Conservation (phyloP, 2,888 invertebrate species). For the Eupeodes luniger region DNA sequence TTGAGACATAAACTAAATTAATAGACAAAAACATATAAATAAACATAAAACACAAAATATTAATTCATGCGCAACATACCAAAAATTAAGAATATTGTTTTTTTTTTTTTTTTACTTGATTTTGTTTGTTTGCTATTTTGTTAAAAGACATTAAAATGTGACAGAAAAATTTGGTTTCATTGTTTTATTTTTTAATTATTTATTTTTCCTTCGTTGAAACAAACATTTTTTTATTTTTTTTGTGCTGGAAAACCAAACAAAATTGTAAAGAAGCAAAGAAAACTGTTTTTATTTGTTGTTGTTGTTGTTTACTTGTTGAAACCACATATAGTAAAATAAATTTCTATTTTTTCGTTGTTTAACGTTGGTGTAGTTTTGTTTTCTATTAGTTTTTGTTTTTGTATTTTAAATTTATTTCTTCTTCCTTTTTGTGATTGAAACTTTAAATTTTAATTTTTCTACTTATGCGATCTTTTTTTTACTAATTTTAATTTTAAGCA, state of each 20-base stretch:
- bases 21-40: not conserved
- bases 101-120: not conserved
- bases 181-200: not conserved
- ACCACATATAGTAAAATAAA: slow-evolving; percentile 70
- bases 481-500: slow-evolving; percentile 64
- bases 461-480: slow-evolving; percentile 56
- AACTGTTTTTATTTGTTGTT: not conserved
- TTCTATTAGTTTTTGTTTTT: slow-evolving; percentile 2
- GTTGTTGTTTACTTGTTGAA: slow-evolving; percentile 49
- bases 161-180: slow-evolving; percentile 20
- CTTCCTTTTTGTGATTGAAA: slow-evolving; percentile 19
- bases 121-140: not conserved
- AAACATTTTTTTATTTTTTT: slow-evolving; percentile 20
- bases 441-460: slow-evolving; percentile 40
- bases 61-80: slow-evolving; percentile 24
- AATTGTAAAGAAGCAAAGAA: slow-evolving; percentile 8
- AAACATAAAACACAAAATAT: slow-evolving; percentile 22
- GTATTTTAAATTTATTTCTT: slow-evolving; percentile 5
- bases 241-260: slow-evolving; percentile 56
- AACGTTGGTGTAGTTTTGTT: slow-evolving; percentile 51
- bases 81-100: not conserved
- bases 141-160: slow-evolving; percentile 21
- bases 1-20: slow-evolving; percentile 5
- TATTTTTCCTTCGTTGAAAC: slow-evolving; percentile 16
- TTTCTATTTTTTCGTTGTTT: slow-evolving; percentile 71